Conservation (phyloP, 2,888 invertebrate species). For the Yponomeuta cagnagella region DNA sequence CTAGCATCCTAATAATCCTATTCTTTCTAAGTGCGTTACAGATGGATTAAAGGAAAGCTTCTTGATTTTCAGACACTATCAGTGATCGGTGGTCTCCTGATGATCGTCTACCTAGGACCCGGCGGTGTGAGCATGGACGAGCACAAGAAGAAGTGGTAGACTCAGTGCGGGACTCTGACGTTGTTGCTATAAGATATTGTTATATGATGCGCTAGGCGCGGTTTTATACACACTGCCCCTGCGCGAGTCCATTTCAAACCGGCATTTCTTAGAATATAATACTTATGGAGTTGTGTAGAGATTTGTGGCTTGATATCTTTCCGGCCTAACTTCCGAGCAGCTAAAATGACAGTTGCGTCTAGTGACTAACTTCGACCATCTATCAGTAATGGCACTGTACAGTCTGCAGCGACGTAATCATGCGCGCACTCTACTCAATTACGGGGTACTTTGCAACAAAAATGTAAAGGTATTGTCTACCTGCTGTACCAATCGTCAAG, state of each 20-base stretch:
- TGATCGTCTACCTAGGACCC: conserved; percentile 98
- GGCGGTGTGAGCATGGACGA: conserved; percentile 99
- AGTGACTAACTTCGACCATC: background rate
- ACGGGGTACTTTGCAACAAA: too few relatives aligned
- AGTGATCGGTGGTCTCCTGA: conserved; percentile 97
- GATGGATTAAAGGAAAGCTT: background rate
- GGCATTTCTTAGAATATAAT: background rate
- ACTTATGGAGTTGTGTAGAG: background rate
- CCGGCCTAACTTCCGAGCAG: too few relatives aligned
- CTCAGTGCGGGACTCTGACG: conserved; percentile 17
- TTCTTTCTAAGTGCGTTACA: background rate
- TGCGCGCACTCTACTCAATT: too few relatives aligned
- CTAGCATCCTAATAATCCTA: too few relatives aligned
- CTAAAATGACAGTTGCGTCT: background rate
- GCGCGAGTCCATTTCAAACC: background rate
- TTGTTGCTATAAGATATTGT: conserved; percentile 14
- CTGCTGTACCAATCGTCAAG: too few relatives aligned
- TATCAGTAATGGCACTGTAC: background rate
- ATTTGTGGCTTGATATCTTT: background rate
- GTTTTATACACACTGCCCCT: background rate
- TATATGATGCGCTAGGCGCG: conserved; percentile 16
- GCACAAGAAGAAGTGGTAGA: conserved; percentile 98
- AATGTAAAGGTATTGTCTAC: too few relatives aligned
- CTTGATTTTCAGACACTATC: conserved; percentile 92
- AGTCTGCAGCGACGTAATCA: too few relatives aligned